Evolutionary conservation across 1,140 invertebrate species (phyloP).

Genomic region (Cyclargus thomasi): DNA sequence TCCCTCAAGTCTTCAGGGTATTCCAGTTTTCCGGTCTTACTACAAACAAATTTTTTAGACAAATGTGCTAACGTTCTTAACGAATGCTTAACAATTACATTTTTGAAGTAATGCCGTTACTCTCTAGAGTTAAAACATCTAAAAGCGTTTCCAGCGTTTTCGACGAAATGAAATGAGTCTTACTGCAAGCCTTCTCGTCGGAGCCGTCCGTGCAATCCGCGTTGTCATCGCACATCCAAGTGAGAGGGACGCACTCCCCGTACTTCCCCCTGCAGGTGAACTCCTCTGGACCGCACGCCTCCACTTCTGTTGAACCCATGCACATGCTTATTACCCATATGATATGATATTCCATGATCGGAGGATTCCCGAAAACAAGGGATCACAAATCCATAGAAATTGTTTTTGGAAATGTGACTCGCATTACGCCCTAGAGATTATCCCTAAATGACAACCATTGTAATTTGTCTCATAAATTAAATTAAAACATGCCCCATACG

Average conservation of each 20-base stretch:
- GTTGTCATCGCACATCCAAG: conserved; percentile 94
- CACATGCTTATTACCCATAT: conserved; percentile 48
- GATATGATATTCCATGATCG: neutral
- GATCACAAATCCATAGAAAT: no score
- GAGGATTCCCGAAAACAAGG: neutral
- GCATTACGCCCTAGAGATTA: no score
- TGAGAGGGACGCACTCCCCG: conserved; percentile 90
- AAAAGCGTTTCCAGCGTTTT: neutral
- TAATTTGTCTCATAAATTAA: no score
- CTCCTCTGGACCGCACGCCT: conserved; percentile 89
- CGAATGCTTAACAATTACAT: no score
- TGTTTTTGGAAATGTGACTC: no score
- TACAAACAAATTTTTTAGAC: no score
- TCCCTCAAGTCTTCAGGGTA: no score
- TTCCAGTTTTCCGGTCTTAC: no score
- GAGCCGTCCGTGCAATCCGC: conserved; percentile 91
- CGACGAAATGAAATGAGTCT: conserved; percentile 60
- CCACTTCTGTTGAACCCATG: conserved; percentile 79
- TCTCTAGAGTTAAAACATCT: neutral
- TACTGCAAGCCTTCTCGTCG: conserved; percentile 93
- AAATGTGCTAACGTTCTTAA: no score
- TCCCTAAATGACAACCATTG: no score
- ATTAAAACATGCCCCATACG: no score
- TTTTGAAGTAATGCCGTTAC: no score
- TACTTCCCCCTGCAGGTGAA: conserved; percentile 87